phyloP scores from a whole-genome alignment of 2,113 vertebrate genomes.

The Lampris megalopsis region DNA sequence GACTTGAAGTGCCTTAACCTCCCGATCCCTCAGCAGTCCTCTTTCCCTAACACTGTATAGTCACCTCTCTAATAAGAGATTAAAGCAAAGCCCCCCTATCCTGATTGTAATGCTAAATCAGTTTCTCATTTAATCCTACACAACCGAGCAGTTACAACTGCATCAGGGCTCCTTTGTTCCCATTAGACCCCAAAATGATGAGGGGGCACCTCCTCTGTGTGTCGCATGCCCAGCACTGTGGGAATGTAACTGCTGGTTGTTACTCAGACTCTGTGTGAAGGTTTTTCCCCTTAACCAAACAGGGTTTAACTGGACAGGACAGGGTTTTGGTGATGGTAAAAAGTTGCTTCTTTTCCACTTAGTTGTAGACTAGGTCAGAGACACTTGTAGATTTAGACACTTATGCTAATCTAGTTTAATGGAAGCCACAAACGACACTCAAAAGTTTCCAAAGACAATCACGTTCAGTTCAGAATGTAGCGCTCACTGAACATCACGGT shows the following conservation, averaged over 20 bases:
- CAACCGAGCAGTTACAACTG: constrained; percentile 20
- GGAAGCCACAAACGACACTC: constrained; percentile 33
- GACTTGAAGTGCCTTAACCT: constrained; percentile 91
- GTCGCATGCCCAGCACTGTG: constrained; percentile 60
- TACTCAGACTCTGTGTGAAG: constrained; percentile 42
- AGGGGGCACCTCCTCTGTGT: constrained; percentile 58
- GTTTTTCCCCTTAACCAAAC: constrained; percentile 37
- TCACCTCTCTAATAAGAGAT: constrained; percentile 26
- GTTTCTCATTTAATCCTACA: constrained; percentile 21
- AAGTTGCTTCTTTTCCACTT: constrained; percentile 77
- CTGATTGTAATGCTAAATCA: constrained; percentile 22
- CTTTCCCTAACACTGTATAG: neutral
- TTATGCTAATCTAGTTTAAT: constrained; percentile 39
- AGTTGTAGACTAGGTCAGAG: constrained; percentile 36
- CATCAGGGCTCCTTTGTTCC: constrained; percentile 53
- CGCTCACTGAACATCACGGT: neutral
- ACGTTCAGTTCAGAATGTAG: neutral
- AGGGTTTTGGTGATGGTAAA: constrained; percentile 49
- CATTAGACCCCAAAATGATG: constrained; percentile 20
- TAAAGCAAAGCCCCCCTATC: constrained; percentile 5
- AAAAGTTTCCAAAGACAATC: constrained; percentile 30
- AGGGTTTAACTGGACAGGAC: constrained; percentile 44
- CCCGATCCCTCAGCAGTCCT: constrained; percentile 45
- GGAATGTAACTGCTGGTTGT: constrained; percentile 56
- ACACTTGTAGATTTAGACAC: constrained; percentile 41